Base-by-base conservation (phyloP, 37 sponge, comb jelly and placozoan species). In the Petrosia ficiformis region DNA sequence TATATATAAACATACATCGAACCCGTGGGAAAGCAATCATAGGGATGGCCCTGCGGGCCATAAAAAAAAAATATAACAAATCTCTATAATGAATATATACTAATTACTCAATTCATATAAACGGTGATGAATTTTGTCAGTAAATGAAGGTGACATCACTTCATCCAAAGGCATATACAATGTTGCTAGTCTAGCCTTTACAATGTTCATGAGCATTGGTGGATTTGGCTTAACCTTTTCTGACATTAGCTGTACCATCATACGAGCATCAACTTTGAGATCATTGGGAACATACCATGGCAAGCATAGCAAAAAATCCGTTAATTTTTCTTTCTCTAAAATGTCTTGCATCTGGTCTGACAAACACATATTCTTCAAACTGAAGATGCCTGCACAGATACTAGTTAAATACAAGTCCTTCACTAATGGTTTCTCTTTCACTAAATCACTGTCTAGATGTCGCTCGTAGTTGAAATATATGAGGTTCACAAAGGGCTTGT, bases 401-500 rank as follows among this genome's bases (percentile, higher is more conserved):
- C 54, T 19, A 8, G 54, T 48, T 48, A 19, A 14, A 48, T 48
- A 48, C 8, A 48, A 48, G 14, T 14, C 54, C 54, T 8, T 8
- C 14, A 48, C 14, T 48, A 48, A 14, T 19, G 54, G 54, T 48
- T 19, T 19, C 14, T 48, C 54, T 48, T 48, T 48, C 14, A 8
- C 8, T 8, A 48, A 14, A 48, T 8, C 14, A 48, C 54, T 48
- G 14, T 8, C 8, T 8, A 48, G 8, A 19, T 48, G 8, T 14
- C 54, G 8, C 14, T 48, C 14, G 54, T 48, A 48, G 14, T 48
- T 14, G 54, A 48, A 48, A 48, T 48, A 48, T 8, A 8, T 19
- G 14, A 48, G 54, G 14, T 8, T 19, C 54, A 48, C 54, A 42
- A 56, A 82, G 43, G 68, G 76, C 41, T 67, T 28, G 29, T 75